These are phyloP conservation scores for Protosalanx chinensis DNA, from an alignment of 2,797 vertebrate genomes.

Conservation along the genomic window DNA sequence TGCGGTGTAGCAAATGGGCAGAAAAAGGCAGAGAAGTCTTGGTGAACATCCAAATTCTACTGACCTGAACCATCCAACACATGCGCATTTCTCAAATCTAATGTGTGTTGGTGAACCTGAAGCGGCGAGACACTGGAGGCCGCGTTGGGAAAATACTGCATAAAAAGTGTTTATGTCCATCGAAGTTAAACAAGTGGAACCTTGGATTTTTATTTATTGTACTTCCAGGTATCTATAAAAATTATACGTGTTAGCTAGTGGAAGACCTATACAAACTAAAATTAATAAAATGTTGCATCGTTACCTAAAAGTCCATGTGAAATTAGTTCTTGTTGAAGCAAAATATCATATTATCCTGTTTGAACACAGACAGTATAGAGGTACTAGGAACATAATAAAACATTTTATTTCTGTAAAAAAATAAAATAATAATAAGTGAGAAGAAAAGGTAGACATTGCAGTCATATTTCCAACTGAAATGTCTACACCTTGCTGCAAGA, in stretches of 20 bases:
- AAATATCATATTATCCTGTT: constrained; percentile 19
- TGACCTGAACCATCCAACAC: no score
- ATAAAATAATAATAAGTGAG: not conserved
- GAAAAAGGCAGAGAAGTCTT: no score
- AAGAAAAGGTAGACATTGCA: not conserved
- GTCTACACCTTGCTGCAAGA: not conserved
- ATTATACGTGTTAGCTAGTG: not conserved
- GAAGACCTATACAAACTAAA: not conserved
- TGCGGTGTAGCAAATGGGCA: no score
- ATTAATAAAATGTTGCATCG: not conserved
- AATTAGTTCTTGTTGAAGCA: constrained; percentile 12
- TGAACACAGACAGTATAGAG: constrained; percentile 21
- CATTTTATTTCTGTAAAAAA: constrained; percentile 2
- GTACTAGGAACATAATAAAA: not conserved
- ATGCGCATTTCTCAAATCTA: no score
- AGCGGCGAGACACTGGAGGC: not conserved
- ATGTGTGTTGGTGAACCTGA: not conserved
- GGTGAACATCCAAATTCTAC: no score
- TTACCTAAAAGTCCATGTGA: not conserved
- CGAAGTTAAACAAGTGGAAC: not conserved
- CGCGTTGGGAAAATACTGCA: not conserved
- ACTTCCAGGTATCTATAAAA: not conserved
- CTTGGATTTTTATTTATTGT: not conserved
- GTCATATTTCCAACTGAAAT: constrained; percentile 5
- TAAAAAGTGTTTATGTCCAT: not conserved